Base-by-base conservation (phyloP, 2,888 invertebrate genomes). In the Ornithoptera priamus region DNA sequence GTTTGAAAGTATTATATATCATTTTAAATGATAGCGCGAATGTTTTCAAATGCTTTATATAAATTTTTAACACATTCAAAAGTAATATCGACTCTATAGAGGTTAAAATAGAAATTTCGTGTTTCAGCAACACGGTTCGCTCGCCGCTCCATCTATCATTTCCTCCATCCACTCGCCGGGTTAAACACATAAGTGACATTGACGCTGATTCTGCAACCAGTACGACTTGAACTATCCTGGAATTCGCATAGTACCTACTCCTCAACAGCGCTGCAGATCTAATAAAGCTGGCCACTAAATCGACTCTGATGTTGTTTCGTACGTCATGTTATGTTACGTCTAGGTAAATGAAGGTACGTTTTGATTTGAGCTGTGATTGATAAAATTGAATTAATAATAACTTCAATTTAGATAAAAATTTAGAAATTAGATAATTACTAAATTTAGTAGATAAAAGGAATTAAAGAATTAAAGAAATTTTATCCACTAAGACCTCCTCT, bases 141-240 rank as follows among this genome's bases (percentile, higher is more conserved):
- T 85, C 81, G 86, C 84, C 86, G 81, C 77, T 78, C 84, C 81
- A 92, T 92, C 88, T 80, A 92, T 92, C 92, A 92, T 92, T 91
- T 91, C 89, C 90, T 90, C 89, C 89, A 90, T 89, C 90, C 90
- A 88, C 88, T 91, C 92, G 89, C 83, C 92, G 91, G 90, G 90
- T 91, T 90, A 91, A 91, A 87, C 90, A 90, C 89, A 89, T 92
- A 92, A 92, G 92, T 92, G 92, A 92, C 92, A 92, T 89, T 92
- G 92, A 92, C 90, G 87, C 89, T 83, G 79, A 82, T 77, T 76
- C 81, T 80, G 77, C 80, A 85, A 80, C 89, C 89, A 87, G 74
- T 74, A 24, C 70, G 74, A 75, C 78, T 77, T 79, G 89, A 85
- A 60, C 88, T 78, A 71, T 78, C 72, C 67, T 73, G 76, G 76